Evolutionary conservation across 2,888 invertebrate genomes (phyloP), one percentile per base, ranked within the genome.

Genomic region (Fabriciana adippe): DNA sequence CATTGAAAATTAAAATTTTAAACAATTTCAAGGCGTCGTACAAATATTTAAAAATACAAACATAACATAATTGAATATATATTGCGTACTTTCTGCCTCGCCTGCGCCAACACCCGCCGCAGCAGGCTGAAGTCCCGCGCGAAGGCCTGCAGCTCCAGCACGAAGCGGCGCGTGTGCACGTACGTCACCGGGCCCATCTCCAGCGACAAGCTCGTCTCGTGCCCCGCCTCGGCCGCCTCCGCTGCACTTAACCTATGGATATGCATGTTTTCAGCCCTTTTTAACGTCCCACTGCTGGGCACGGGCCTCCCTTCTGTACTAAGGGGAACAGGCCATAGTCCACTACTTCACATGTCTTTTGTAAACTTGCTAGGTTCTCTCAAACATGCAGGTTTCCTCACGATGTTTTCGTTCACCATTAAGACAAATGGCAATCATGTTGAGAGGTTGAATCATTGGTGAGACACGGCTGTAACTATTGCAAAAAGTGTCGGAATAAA

Each of bases 91-190:
- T 94, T 93, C 65, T 93, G 93, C 14, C 95, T 93, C 14, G 96
- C 95, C 76, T 96, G 94, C 79, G 95, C 92, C 71, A 97, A 95
- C 69, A 97, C 95, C 69, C 96, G 95, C 80, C 97, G 96, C 61
- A 98, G 89, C 79, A 97, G 96, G 5, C 96, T 94, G 84, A 99
- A 97, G 81, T 97, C 96, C 60, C 94, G 92, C 73, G 97, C 96
- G 89, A 98, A 99, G 4, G 97, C 96, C 78, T 97, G 95, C 66
- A 98, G 92, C 86, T 98, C 98, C 21, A 95, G 95, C 62, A 98
- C 95, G 91, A 99, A 99, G 64, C 98, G 94, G 81, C 98, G 97
- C 0, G 99, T 98, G 88, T 99, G 98, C 63, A 98, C 96, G 86
- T 98, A 98, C 78, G 97, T 95, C 2, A 99, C 97, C 0, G 99